Evolutionary conservation across 2,797 vertebrate genomes (phyloP).

Genomic region (Sebastes matsubarae): DNA sequence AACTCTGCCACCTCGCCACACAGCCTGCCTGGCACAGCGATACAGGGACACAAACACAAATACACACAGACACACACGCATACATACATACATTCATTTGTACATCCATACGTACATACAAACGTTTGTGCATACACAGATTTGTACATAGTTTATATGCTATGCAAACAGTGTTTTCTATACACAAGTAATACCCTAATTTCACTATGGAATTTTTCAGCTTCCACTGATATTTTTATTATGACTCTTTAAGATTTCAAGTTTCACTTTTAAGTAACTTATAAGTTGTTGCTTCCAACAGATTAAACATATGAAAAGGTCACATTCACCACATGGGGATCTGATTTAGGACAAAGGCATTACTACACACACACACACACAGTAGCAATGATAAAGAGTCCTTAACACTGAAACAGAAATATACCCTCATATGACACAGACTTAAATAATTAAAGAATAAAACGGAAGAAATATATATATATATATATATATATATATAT

Average conservation of each 20-base stretch:
- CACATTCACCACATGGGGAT: slow-evolving; percentile 44
- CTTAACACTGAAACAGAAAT: slow-evolving; percentile 48
- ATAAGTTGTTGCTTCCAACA: slow-evolving; percentile 2
- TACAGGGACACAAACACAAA: slow-evolving; percentile 62
- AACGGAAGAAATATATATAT: slow-evolving; percentile 15
- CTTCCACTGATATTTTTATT: not conserved
- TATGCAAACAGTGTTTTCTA: slow-evolving; percentile 1
- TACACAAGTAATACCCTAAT: not conserved
- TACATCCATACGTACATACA: slow-evolving; percentile 22
- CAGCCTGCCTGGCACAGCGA: slow-evolving; percentile 68
- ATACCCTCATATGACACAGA: slow-evolving; percentile 53
- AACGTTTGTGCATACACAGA: slow-evolving; percentile 3
- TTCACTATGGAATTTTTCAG: not conserved
- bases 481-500: slow-evolving; percentile 51
- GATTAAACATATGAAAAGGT: slow-evolving; percentile 51
- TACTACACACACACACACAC: not conserved
- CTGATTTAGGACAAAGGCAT: slow-evolving; percentile 32
- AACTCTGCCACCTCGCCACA: slow-evolving; percentile 71
- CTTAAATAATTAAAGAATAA: slow-evolving; percentile 58
- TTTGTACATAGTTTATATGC: slow-evolving; percentile 1
- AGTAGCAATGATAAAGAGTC: slow-evolving; percentile 41
- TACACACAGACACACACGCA: slow-evolving; percentile 41
- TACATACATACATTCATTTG: slow-evolving; percentile 14
- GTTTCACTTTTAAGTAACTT: slow-evolving; percentile 4
- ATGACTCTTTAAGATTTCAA: slow-evolving; percentile 10